Conservation (phyloP, 2,797 vertebrate genomes). For the Hydrocynus forskahlii region DNA sequence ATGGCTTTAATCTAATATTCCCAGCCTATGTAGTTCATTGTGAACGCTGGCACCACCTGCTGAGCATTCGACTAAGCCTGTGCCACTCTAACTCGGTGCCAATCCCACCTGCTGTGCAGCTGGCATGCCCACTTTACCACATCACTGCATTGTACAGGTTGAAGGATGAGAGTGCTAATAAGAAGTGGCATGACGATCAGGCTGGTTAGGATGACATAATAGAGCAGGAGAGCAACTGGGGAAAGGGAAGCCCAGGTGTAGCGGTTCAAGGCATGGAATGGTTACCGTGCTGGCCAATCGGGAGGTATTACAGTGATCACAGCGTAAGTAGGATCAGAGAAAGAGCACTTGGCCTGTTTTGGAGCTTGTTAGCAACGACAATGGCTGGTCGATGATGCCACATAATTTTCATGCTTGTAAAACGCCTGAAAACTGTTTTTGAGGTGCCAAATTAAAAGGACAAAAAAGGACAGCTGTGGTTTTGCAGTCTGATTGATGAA, state of each 20-base stretch:
- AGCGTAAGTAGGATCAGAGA: conserved; percentile 8
- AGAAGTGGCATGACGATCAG: conserved; percentile 77
- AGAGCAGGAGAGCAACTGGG: conserved; percentile 26
- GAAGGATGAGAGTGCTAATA: conserved; percentile 76
- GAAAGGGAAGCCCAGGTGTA: neutral
- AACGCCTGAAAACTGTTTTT: neutral
- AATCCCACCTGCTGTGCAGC: conserved; percentile 64
- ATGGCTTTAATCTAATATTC: conserved; percentile 3
- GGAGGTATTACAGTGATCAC: conserved; percentile 10
- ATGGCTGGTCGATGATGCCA: neutral
- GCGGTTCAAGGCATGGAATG: neutral
- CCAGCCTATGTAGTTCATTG: neutral
- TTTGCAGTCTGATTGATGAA: too few species aligned
- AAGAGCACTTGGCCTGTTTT: neutral
- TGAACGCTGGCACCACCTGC: conserved; percentile 54
- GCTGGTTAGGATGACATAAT: conserved; percentile 65
- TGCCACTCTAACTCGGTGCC: conserved; percentile 32
- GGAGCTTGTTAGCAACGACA: neutral
- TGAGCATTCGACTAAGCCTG: conserved; percentile 6
- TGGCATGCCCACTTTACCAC: conserved; percentile 53
- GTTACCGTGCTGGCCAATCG: neutral
- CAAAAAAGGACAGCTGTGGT: too few species aligned
- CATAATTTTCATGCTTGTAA: neutral
- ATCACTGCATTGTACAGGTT: conserved; percentile 44
- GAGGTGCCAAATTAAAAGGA: neutral